Evolutionary conservation across 30 jellyfish, hydroid and myxozoan species (phyloP).

Genomic region (Rhopilema esculentum): DNA sequence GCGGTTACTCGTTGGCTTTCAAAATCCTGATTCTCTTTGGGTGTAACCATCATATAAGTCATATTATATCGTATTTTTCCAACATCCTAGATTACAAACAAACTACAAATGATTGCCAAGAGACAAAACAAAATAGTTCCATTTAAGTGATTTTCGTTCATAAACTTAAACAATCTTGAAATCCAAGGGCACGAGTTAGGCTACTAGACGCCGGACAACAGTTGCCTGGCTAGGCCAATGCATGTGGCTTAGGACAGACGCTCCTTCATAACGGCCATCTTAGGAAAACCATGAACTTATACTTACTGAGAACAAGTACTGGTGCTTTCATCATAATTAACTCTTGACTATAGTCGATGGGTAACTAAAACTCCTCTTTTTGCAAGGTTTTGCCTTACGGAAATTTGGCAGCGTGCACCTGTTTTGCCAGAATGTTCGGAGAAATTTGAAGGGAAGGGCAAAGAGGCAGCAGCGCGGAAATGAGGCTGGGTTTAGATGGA

Average conservation of each 20-base stretch:
- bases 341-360: background rate
- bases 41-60: too few species aligned
- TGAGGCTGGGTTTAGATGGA: slow-evolving; percentile 36
- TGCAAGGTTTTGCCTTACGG: background rate
- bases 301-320: slow-evolving; percentile 91
- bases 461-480: slow-evolving; percentile 33
- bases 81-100: background rate
- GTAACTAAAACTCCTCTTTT: background rate
- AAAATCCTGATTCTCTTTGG: too few species aligned
- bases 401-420: slow-evolving; percentile 30
- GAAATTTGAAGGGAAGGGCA: slow-evolving; percentile 30
- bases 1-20: too few species aligned
- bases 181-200: too few species aligned
- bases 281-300: background rate
- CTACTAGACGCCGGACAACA: background rate
- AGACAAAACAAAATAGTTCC: background rate
- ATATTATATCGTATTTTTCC: too few species aligned
- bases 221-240: slow-evolving; percentile 1
- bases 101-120: background rate
- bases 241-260: background rate
- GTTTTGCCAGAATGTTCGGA: slow-evolving; percentile 67
- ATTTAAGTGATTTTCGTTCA: too few species aligned
- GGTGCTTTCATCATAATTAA: slow-evolving; percentile 89
- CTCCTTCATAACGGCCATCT: background rate
- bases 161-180: too few species aligned